Evolutionary conservation across 2,113 vertebrate species (phyloP).

Genomic region (Tamias sibiricus): DNA sequence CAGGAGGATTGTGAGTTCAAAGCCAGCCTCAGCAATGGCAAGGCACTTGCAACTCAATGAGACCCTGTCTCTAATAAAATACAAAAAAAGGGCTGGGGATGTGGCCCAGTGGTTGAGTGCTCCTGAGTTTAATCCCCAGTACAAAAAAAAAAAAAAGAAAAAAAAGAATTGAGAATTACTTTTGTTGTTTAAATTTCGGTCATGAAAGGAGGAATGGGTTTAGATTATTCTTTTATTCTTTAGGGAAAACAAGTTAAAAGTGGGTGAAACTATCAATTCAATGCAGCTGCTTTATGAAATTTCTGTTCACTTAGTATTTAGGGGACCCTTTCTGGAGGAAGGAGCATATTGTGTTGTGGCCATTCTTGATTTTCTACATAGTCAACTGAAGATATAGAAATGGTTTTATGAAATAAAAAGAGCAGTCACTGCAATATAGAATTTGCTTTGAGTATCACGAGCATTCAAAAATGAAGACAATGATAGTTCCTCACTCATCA

Average conservation of each 20-base stretch:
- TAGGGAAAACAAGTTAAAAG: not conserved
- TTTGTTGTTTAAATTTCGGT: not conserved
- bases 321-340: no score
- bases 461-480: not conserved
- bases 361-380: not conserved
- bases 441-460: not conserved
- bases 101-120: no score
- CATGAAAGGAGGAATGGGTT: not conserved
- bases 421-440: not conserved
- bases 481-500: not conserved
- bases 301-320: not conserved
- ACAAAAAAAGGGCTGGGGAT: no score
- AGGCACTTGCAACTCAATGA: no score
- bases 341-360: not conserved
- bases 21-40: no score
- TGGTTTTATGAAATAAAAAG: not conserved
- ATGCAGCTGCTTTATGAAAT: not conserved
- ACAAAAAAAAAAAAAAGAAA: no score
- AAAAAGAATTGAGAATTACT: not conserved
- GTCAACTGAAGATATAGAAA: not conserved
- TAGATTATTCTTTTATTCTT: not conserved
- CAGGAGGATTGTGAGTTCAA: no score
- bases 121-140: no score
- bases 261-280: not conserved
- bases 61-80: no score